phyloP scores from a whole-genome alignment of 2,888 invertebrate species.

The Schizotus pectinicornis region DNA sequence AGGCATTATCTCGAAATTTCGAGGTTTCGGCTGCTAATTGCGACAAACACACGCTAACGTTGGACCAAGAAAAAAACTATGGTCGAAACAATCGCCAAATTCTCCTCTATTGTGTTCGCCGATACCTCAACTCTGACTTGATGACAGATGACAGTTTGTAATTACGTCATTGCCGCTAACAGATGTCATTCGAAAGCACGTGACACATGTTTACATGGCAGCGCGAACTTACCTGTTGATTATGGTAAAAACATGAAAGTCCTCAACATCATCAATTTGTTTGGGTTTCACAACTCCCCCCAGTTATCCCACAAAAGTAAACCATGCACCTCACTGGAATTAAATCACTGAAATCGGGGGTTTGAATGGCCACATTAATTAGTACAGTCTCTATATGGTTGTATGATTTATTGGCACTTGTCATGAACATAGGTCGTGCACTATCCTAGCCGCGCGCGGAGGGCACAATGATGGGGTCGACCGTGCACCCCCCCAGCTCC shows the following conservation, averaged over 20 bases:
- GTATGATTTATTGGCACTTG: constrained; percentile 7
- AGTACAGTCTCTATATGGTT: constrained; percentile 1
- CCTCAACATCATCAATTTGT: constrained; percentile 27
- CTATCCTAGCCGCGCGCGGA: not conserved
- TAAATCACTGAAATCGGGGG: constrained; percentile 7
- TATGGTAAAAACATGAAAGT: constrained; percentile 28
- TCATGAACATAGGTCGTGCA: constrained; percentile 8
- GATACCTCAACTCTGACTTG: not conserved
- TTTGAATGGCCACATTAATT: constrained; percentile 1
- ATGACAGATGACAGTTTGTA: constrained; percentile 1
- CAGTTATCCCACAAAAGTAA: too few relatives aligned
- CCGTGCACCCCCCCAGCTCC: not conserved
- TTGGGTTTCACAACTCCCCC: too few relatives aligned
- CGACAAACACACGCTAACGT: too few relatives aligned
- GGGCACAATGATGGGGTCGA: too few relatives aligned
- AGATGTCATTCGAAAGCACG: constrained; percentile 32
- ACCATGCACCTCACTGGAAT: not conserved
- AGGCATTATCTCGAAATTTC: not conserved
- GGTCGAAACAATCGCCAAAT: too few relatives aligned
- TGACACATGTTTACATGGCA: constrained; percentile 36
- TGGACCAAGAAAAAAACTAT: too few relatives aligned
- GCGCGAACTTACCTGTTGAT: constrained; percentile 38
- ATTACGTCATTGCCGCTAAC: constrained; percentile 14
- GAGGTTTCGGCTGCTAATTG: too few relatives aligned
- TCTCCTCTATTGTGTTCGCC: too few relatives aligned